phyloP scores from a whole-genome alignment of 2,797 vertebrate species.

The Benthosema pterotum region DNA sequence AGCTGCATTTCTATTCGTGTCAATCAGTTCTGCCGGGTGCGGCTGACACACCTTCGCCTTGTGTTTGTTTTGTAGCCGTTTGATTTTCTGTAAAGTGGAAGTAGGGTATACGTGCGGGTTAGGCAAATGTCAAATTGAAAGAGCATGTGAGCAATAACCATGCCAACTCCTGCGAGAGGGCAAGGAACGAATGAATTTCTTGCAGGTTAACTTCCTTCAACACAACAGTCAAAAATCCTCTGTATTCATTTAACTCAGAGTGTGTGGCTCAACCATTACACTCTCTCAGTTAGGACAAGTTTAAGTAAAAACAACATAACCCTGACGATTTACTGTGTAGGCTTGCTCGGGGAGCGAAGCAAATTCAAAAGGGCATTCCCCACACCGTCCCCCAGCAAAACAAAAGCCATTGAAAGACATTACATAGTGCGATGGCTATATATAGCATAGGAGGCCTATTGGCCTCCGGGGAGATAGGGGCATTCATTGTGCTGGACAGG shows the following conservation, averaged over 20 bases:
- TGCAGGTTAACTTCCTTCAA: slow-evolving; percentile 41
- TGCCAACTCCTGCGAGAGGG: slow-evolving; percentile 27
- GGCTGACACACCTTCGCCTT: no score
- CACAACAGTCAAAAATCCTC: background rate
- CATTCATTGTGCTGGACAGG: slow-evolving; percentile 34
- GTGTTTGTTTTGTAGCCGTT: no score
- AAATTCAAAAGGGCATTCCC: slow-evolving; percentile 51
- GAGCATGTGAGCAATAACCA: slow-evolving; percentile 32
- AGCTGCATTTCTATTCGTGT: no score
- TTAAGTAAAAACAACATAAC: no score
- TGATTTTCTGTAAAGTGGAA: no score
- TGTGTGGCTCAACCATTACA: no score
- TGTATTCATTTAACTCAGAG: no score
- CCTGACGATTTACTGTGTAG: background rate
- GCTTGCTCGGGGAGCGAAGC: slow-evolving; percentile 31
- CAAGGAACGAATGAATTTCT: slow-evolving; percentile 30
- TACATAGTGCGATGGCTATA: slow-evolving; percentile 36
- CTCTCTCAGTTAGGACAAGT: no score
- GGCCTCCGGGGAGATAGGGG: slow-evolving; percentile 22
- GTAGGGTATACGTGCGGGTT: background rate
- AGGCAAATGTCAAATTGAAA: slow-evolving; percentile 40
- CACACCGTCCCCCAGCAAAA: slow-evolving; percentile 30
- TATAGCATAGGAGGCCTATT: slow-evolving; percentile 46
- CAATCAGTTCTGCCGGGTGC: no score
- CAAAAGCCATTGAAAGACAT: slow-evolving; percentile 64